Base-by-base conservation (phyloP, 2,797 vertebrate species). In the Cyclopterus lumpus region DNA sequence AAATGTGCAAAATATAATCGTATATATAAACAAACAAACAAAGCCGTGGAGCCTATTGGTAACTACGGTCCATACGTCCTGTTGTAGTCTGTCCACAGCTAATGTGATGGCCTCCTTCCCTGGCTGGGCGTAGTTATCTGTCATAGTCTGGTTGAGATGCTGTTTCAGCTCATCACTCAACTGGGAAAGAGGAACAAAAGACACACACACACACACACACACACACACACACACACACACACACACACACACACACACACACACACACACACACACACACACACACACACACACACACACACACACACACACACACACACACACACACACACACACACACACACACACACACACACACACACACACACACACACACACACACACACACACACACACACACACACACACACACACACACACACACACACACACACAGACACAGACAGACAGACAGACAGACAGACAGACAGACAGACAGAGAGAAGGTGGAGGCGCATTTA, bases 91-190 rank as follows among this genome's bases (percentile, higher is more conserved):
- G 88, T 97, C 93, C 59, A 97, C 93, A 0, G 96, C 95, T 14
- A 91, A 63, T 6, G 96, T 97, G 90, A 97, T 93, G 67, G 90
- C 81, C 2, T 89, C 72, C 24, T 93, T 94, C 15, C 93, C 93
- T 0, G 92, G 94, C 83, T 96, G 94, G 61, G 89, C 92, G 2
- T 97, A 97, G 88, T 93, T 96, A 74, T 95, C 90, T 0, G 88
- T 94, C 94, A 97, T 94, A 0, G 96, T 97, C 73, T 86, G 90
- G 79, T 93, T 95, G 82, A 97, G 91, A 88, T 96, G 93, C 79
- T 94, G 94, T 84, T 96, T 97, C 82, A 97, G 90, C 67, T 97
- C 96, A 0, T 95, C 94, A 12, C 96, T 96, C 82, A 97, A 92
- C 97, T 97, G 88, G 58, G 78, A 71, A 70, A 30, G 12, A 75